Evolutionary conservation across 2,113 vertebrate species (phyloP), one percentile per base, ranked within the genome.

Genomic region (Lycaon pictus): DNA sequence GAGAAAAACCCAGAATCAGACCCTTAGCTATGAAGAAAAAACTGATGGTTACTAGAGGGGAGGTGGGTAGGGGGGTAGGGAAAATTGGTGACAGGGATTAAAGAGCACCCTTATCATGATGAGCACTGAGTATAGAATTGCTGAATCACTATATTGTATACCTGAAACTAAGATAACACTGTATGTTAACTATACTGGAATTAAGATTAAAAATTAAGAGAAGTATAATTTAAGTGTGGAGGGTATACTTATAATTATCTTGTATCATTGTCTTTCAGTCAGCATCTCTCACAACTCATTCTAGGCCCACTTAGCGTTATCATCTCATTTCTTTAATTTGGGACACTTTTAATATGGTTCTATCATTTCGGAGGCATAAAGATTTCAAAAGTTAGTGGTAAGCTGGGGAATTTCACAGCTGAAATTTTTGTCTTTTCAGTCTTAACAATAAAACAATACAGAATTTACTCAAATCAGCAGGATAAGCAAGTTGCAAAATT

Each of bases 361-460:
- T 93, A 85, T 88, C 48, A n/a, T 90, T 92, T 92, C 79, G 90
- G 55, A 96, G 56, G 62, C 62, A 89, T 60, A 88, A 93, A 94
- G 2, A 15, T 96, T 29, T 95, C 58, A 77, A 29, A 72, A 82
- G 37, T 58, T n/a, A 92, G 37, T 77, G 11, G 5, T 60, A 32
- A 87, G 83, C 48, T 94, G 55, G 32, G 12, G 35, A 13, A 79
- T 87, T 92, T 79, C 56, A 79, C 71, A 92, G 67, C 55, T 90
- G 6, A 43, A 60, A 55, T 43, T 80, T 89, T 93, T 95, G 29
- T 4, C 22, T 84, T 94, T 97, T 76, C 4, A 76, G 22, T 77
- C 9, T 76, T 71, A 69, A 89, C 63, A 62, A 76, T 62, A 74
- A 96, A 93, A 83, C 20, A 86, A 43, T 55, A 58, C 23, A 76